Conservation (phyloP, 2,113 vertebrate genomes). For the Psettodes erumei region DNA sequence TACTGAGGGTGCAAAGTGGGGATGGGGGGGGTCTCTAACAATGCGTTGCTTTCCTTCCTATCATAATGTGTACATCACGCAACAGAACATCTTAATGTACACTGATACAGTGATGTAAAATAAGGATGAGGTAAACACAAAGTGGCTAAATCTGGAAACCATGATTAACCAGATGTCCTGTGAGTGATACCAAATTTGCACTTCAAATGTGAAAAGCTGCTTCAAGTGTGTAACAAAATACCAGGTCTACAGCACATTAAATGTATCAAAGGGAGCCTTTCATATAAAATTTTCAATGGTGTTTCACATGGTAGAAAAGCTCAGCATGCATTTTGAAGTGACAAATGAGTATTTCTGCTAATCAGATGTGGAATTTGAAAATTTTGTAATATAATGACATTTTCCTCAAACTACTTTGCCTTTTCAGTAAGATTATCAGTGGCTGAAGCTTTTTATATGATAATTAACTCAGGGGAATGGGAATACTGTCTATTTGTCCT, state of each 20-base stretch:
- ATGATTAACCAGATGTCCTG: slow-evolving; percentile 50
- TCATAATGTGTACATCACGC: slow-evolving; percentile 54
- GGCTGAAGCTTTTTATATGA: slow-evolving; percentile 74
- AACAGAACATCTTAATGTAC: slow-evolving; percentile 7
- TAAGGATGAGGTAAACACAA: slow-evolving; percentile 54
- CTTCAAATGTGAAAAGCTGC: slow-evolving; percentile 66
- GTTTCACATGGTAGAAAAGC: slow-evolving; percentile 35
- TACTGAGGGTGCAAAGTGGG: not conserved
- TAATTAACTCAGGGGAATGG: slow-evolving; percentile 77
- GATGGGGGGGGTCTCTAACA: not conserved
- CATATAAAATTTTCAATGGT: slow-evolving; percentile 61
- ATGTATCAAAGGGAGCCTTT: slow-evolving; percentile 68
- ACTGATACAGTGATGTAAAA: slow-evolving; percentile 40
- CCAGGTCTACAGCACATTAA: slow-evolving; percentile 53
- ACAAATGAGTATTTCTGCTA: slow-evolving; percentile 67
- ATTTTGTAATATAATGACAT: slow-evolving; percentile 69
- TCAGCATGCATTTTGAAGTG: slow-evolving; percentile 52
- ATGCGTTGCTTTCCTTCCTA: slow-evolving; percentile 44
- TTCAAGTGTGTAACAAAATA: slow-evolving; percentile 62
- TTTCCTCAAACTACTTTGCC: slow-evolving; percentile 71
- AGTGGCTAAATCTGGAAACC: slow-evolving; percentile 61
- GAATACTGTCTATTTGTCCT: slow-evolving; percentile 72
- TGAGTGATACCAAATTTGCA: slow-evolving; percentile 62
- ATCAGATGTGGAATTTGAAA: slow-evolving; percentile 69
- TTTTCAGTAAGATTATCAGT: slow-evolving; percentile 65